Base-by-base conservation (phyloP, 2,888 invertebrate species). In the Tachina grossa region DNA sequence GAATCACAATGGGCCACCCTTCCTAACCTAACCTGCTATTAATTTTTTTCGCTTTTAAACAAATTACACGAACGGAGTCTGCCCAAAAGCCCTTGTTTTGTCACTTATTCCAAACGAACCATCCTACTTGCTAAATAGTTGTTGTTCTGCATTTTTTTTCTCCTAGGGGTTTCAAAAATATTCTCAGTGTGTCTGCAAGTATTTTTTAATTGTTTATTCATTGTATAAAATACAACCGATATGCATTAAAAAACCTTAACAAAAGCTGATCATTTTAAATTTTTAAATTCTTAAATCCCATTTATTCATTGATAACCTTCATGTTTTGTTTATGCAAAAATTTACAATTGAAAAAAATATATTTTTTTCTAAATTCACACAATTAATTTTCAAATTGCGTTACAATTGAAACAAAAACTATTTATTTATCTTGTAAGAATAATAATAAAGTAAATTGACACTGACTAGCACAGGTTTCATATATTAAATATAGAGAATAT, bases 361-460 rank as follows among this genome's bases (percentile, higher is more conserved):
- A 57, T 14, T 43, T 8, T 69, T 19, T 14, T 68, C 13, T 68
- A 45, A 69, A 71, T 83, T 85, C 85, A 74, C 85, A 85, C 79
- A 83, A 85, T 85, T 83, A 85, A 79, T 76, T 79, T 79, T 43
- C 66, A 78, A 31, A 75, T 69, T 82, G 68, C 53, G 41, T 75
- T 85, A 43, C 47, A 82, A 82, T 65, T 69, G 45, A 77, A 71
- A 47, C 16, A 45, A 45, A 11, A 43, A n/a, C 31, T 53, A 22
- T 53, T 65, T 45, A 47, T 47, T 80, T 65, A 57, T 79, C 57
- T 74, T 72, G 11, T 47, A 57, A 71, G n/a, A 76, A 78, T 22
- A 63, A 31, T 31, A 31, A 51, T 43, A 65, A 66, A 65, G 14
- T 47, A 16, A 68, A 68, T 45, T 47, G 75, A 71, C 49, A 76